These are phyloP conservation scores for Myopa tessellatipennis DNA, from an alignment of 2,888 invertebrate species.

Conservation along the genomic window DNA sequence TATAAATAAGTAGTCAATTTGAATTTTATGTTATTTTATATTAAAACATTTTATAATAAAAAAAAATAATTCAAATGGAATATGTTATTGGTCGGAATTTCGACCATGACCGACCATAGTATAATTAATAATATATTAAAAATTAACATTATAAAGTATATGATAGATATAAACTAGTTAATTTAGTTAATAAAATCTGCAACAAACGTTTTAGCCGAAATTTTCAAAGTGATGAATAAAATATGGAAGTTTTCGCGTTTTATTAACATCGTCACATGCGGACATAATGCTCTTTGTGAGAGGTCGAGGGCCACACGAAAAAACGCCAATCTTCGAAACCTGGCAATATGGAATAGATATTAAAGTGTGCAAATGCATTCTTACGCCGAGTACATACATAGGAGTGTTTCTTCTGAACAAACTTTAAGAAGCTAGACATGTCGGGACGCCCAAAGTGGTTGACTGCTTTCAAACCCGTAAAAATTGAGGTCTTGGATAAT, in stretches of 20 bases:
- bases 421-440: constrained; percentile 95
- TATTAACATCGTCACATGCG: constrained; percentile 96
- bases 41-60: no score
- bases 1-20: no score
- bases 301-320: constrained; percentile 97
- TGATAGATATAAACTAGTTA: no score
- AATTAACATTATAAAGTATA: no score
- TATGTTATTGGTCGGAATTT: no score
- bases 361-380: background rate
- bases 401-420: constrained; percentile 95
- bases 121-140: no score
- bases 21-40: no score
- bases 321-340: constrained; percentile 98
- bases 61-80: no score
- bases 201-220: constrained; percentile 75
- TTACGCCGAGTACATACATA: constrained; percentile 78
- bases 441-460: constrained; percentile 98
- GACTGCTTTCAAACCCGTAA: constrained; percentile 93
- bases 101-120: no score
- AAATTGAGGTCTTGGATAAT: constrained; percentile 91
- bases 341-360: constrained; percentile 63
- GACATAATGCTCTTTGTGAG: constrained; percentile 97
- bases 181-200: no score
- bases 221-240: constrained; percentile 99
- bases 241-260: constrained; percentile 89